Evolutionary conservation across 2,113 vertebrate genomes (phyloP).

Genomic region (Archocentrus centrarchus): DNA sequence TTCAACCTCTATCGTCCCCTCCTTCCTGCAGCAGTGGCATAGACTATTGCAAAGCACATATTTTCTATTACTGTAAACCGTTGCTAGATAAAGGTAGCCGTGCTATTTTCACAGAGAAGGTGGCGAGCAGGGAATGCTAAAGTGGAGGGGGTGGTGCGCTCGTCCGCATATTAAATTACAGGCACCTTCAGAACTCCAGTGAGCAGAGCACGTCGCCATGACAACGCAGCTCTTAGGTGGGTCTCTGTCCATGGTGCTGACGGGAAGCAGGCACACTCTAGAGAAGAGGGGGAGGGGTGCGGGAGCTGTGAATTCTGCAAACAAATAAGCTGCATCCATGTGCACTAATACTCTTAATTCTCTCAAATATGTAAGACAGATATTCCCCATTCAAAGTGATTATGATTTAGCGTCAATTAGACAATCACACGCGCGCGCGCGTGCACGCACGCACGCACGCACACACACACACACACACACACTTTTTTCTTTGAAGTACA

Average conservation of each 20-base stretch:
- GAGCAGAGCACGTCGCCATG: conserved; percentile 68
- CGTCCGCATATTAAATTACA: conserved; percentile 51
- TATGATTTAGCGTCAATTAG: neutral
- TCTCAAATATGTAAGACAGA: neutral
- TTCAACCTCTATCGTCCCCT: neutral
- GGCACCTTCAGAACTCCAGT: conserved; percentile 39
- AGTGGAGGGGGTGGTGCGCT: neutral
- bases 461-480: no score
- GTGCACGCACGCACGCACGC: neutral
- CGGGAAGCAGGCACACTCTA: conserved; percentile 16
- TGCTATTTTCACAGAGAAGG: neutral
- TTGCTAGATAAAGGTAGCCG: neutral
- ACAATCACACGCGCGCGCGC: no score
- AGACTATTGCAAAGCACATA: neutral
- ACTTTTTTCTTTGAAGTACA: neutral
- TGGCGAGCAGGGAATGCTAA: neutral
- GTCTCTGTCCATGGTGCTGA: conserved; percentile 68
- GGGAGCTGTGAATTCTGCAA: conserved; percentile 24
- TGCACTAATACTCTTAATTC: neutral
- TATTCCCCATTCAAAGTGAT: neutral
- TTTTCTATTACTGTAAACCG: neutral
- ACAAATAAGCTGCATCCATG: conserved; percentile 14
- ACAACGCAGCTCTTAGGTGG: conserved; percentile 65
- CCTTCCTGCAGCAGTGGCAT: conserved; percentile 5
- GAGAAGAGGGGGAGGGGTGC: conserved; percentile 41